A percentile compares a stretch with the other conserved stretches of the same genome.
Conservation (phyloP, 1,140 invertebrate genomes). For the Cyclargus thomasi region DNA sequence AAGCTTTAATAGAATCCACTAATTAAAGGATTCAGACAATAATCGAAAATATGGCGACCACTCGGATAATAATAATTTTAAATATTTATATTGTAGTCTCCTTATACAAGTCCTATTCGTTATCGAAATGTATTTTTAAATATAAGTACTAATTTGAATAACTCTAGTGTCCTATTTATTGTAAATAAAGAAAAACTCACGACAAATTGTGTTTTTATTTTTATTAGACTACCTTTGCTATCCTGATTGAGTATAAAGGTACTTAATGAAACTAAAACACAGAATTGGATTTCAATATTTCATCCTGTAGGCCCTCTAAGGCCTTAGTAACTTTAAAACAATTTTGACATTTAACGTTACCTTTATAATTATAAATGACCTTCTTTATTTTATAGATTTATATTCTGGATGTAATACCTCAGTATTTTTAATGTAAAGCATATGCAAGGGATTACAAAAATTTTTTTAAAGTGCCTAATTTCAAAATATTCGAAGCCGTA, state of each 20-base stretch:
- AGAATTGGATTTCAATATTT: not conserved
- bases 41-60: constrained; percentile 45
- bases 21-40: constrained; percentile 43
- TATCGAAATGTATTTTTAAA: constrained; percentile 28
- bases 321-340: too few species aligned
- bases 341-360: too few species aligned
- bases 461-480: too few species aligned
- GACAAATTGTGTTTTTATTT: constrained; percentile 37
- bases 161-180: constrained; percentile 48
- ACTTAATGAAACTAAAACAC: too few species aligned
- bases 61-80: constrained; percentile 47
- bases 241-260: too few species aligned
- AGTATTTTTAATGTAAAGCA: too few species aligned
- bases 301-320: too few species aligned
- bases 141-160: constrained; percentile 32
- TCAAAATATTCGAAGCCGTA: too few species aligned
- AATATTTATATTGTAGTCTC: constrained; percentile 43
- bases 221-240: not conserved
- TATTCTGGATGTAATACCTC: too few species aligned
- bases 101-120: constrained; percentile 31
- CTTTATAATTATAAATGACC: too few species aligned
- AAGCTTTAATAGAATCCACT: constrained; percentile 16
- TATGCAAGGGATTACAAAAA: too few species aligned
- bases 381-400: too few species aligned
- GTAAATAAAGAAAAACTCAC: constrained; percentile 43